Evolutionary conservation across 1,140 invertebrate species (phyloP).

Genomic region (Chrysopa pallens): DNA sequence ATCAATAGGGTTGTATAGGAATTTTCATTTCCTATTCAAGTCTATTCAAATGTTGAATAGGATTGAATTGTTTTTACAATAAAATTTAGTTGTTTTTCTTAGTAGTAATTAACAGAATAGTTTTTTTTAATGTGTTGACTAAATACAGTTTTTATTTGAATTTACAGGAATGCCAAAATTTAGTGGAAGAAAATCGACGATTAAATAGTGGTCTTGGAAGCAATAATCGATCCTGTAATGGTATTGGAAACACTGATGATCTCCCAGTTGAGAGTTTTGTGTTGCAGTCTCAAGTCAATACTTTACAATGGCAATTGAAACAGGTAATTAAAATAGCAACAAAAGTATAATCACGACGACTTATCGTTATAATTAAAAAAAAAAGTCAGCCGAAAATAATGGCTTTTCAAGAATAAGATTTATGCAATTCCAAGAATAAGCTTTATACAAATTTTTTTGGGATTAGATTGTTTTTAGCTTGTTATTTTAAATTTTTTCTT

Average conservation of each 20-base stretch:
- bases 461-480: too few relatives aligned
- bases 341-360: too few relatives aligned
- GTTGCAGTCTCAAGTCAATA: constrained; percentile 55
- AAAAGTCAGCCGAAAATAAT: not conserved
- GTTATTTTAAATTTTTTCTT: constrained; percentile 2
- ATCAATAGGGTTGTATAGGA: too few relatives aligned
- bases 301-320: constrained; percentile 61
- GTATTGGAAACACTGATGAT: constrained; percentile 16
- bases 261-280: constrained; percentile 36
- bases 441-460: too few relatives aligned
- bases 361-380: too few relatives aligned
- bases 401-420: constrained; percentile 4
- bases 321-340: constrained; percentile 39
- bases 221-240: constrained; percentile 11
- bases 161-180: constrained; percentile 29
- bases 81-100: too few relatives aligned
- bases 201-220: constrained; percentile 19
- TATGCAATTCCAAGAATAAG: too few relatives aligned
- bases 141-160: not conserved
- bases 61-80: too few relatives aligned
- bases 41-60: too few relatives aligned
- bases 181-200: constrained; percentile 29
- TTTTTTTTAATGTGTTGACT: too few relatives aligned
- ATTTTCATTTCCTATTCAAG: too few relatives aligned
- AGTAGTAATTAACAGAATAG: too few relatives aligned